Conservation (phyloP, 1,140 invertebrate species). For the Hypsibius dujardini region DNA sequence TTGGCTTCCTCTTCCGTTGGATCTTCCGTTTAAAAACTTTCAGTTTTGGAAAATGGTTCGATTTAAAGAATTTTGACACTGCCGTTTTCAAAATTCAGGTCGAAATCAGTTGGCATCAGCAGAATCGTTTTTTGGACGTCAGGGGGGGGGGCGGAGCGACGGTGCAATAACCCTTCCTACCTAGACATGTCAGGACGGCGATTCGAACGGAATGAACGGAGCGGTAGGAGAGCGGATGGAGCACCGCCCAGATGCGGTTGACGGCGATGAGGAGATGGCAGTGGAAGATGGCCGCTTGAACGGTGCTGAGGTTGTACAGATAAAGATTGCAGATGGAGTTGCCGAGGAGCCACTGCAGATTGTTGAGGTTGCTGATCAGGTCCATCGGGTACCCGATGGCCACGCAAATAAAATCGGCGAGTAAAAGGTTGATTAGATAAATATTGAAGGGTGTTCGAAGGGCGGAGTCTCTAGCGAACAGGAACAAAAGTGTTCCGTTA, state of each 20-base stretch:
- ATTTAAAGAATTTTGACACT: too few species aligned
- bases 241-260: not conserved
- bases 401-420: not conserved
- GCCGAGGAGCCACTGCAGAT: not conserved
- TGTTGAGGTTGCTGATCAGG: not conserved
- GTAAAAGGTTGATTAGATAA: conserved; percentile 6
- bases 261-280: not conserved
- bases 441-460: not conserved
- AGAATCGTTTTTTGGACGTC: too few species aligned
- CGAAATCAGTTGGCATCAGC: too few species aligned
- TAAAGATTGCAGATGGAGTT: not conserved
- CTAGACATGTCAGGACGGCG: not conserved
- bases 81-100: too few species aligned
- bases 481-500: not conserved
- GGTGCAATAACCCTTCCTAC: not conserved
- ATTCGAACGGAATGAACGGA: not conserved
- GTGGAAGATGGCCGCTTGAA: not conserved
- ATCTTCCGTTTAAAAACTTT: too few species aligned
- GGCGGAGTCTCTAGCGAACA: not conserved
- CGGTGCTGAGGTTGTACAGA: not conserved
- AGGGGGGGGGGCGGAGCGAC: too few species aligned
- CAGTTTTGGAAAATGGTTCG: too few species aligned
- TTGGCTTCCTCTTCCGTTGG: too few species aligned
- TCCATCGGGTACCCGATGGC: not conserved
- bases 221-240: not conserved